Evolutionary conservation across 1,140 invertebrate species (phyloP), one percentile per base, ranked within the genome.

Genomic region (Drosophila ogumai): DNA sequence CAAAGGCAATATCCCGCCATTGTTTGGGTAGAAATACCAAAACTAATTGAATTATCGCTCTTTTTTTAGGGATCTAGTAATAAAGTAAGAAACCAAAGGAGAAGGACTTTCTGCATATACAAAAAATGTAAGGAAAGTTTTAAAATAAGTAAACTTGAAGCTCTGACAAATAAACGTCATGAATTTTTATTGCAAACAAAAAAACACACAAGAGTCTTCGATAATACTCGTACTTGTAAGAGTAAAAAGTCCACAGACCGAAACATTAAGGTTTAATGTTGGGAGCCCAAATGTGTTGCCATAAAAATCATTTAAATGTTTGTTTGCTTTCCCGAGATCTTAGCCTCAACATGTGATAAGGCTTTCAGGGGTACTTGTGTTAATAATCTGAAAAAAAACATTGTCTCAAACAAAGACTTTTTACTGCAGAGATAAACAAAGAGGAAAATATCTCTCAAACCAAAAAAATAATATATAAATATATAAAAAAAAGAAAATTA

Each of bases 261-360:
- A 69, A 63, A 54, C 82, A 87, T 86, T 86, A 87, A 86, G 81
- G 75, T 82, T 79, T 71, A 82, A 81, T 87, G 79, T 47, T 54
- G 38, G 60, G 41, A 22, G 32, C 22, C 31, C 25, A 77, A 79
- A 71, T 71, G 82, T 66, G 63, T 41, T 36, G 56, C 38, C 78
- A 86, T 86, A 86, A 86, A 86, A 86, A 86, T 86, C 82, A 86
- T 86, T 86, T 78, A 82, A 86, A 87, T 86, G 82, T 87, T 77
- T 84, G 71, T 73, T 75, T 81, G 50, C 47, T 59, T 55, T 19
- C 3, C n/a, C 38, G 6, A 50, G 46, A 65, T 43, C 32, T 31
- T 19, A 31, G 43, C 56, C 75, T 55, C 31, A 75, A 82, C 63
- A 25, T 63, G 64, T 67, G 61, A 86, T 78, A 79, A 73, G 79